These are phyloP conservation scores for Lamprotornis superbus DNA, from an alignment of 2,113 vertebrate genomes.

Conservation along the genomic window DNA sequence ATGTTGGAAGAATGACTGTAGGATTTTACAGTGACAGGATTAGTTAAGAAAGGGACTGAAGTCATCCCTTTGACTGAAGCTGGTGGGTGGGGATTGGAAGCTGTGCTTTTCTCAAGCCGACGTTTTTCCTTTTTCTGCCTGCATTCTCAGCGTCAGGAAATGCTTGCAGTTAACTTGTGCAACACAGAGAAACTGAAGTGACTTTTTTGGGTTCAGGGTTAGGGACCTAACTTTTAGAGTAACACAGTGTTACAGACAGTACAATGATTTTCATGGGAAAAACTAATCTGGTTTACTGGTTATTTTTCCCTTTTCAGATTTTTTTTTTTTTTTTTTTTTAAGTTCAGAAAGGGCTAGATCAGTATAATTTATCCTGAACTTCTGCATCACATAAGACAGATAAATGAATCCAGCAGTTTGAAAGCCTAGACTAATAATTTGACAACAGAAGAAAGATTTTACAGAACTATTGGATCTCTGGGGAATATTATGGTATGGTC, in stretches of 20 bases:
- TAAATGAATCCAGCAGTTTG: background rate
- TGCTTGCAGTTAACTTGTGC: slow-evolving; percentile 35
- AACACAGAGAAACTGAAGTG: slow-evolving; percentile 7
- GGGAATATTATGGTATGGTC: background rate
- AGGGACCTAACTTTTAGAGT: background rate
- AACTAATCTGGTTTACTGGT: background rate
- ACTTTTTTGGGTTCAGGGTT: background rate
- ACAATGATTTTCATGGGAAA: background rate
- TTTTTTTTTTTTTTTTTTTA: background rate
- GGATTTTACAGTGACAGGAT: slow-evolving; percentile 78
- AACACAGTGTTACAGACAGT: background rate
- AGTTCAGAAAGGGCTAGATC: background rate
- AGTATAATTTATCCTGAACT: background rate
- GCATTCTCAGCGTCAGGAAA: slow-evolving; percentile 44
- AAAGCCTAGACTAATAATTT: background rate
- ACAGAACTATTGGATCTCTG: background rate
- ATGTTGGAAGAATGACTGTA: slow-evolving; percentile 83
- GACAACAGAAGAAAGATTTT: background rate
- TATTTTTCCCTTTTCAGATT: background rate
- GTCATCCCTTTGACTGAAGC: slow-evolving; percentile 66
- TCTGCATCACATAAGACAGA: background rate
- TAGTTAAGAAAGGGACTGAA: slow-evolving; percentile 69
- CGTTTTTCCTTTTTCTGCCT: slow-evolving; percentile 49
- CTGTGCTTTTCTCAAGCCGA: slow-evolving; percentile 54
- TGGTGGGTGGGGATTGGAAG: slow-evolving; percentile 65